Base-by-base conservation (phyloP, 2,888 invertebrate species). In the Petrolisthes cinctipes region DNA sequence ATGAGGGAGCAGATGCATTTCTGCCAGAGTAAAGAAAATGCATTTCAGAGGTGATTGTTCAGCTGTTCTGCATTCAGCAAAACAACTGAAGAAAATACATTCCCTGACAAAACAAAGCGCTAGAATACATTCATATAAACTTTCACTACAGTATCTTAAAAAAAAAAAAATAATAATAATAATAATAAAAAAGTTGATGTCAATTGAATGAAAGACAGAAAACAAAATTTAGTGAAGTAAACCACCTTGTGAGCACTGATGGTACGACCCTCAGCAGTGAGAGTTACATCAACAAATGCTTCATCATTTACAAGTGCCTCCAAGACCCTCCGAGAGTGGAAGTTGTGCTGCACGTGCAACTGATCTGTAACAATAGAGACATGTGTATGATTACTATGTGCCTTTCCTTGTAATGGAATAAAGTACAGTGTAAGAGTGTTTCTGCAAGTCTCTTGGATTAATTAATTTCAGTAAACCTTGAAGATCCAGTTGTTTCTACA, bases 231-330 rank as follows among this genome's bases (percentile, higher is more conserved):
- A 82, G 37, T 2, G 2, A 37, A 37, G 37, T 37, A 37, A 37
- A 37, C 37, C 9, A 89, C 89, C 89, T 87, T 89, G 66, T 89
- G 89, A 68, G 89, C 89, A 14, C 87, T 87, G 11, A 89, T 66
- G 54, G 87, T 51, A 11, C 75, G 23, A 1, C 89, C 89, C 79
- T 89, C 85, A 5, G 89, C 89, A 5, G 87, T 89, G 11, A 89
- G 85, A 2, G 89, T 89, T 17, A 89, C 89, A 23, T 89, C 89
- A 82, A 89, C 82, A 57, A 89, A 89, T 5, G 85, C 82, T 54
- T 89, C 89, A 20, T 89, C 89, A 37, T 82, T 76, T 9, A 87
- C 85, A 11, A 89, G 76, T 2, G 84, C 85, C 56, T 79, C 81
- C 17, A 89, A 76, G 57, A 89, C 83, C n/a, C 75, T 71, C n/a